Conservation (phyloP, 2,797 vertebrate species). For the Gadopsis marmoratus region DNA sequence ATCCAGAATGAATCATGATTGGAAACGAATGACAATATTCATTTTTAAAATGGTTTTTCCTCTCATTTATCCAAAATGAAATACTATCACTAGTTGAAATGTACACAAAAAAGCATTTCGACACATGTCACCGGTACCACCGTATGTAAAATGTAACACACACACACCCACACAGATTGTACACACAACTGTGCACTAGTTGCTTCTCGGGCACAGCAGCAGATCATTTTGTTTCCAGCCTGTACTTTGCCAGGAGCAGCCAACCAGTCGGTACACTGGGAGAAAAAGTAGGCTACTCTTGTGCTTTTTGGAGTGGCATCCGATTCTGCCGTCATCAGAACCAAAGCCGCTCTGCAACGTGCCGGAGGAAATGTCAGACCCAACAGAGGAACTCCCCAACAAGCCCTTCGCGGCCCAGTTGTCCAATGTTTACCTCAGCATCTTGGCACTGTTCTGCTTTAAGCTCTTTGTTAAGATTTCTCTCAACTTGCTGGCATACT, state of each 20-base stretch:
- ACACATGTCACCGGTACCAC: background rate
- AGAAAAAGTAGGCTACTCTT: conserved; percentile 59
- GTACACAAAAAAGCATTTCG: background rate
- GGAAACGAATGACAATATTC: background rate
- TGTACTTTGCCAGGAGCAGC: conserved; percentile 60
- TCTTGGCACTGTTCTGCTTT: conserved; percentile 97
- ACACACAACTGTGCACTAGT: conserved; percentile 56
- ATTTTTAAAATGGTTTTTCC: background rate
- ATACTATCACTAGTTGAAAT: background rate
- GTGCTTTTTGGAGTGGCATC: conserved; percentile 65
- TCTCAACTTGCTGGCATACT: conserved; percentile 94
- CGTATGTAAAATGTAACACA: conserved; percentile 1
- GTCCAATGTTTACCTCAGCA: conserved; percentile 97
- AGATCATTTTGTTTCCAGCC: conserved; percentile 75
- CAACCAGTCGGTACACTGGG: conserved; percentile 52
- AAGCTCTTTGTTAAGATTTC: conserved; percentile 98
- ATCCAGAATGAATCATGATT: background rate
- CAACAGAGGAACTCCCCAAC: conserved; percentile 86
- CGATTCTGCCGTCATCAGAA: conserved; percentile 66
- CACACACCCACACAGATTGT: conserved; percentile 30
- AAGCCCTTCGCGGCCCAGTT: conserved; percentile 92
- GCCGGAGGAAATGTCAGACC: conserved; percentile 90
- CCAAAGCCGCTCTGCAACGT: conserved; percentile 49
- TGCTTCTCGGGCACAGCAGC: conserved; percentile 68
- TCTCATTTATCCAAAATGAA: background rate